Evolutionary conservation across 2,113 vertebrate genomes (phyloP), one percentile per base, ranked within the genome.

Genomic region (Cnemophilus loriae): DNA sequence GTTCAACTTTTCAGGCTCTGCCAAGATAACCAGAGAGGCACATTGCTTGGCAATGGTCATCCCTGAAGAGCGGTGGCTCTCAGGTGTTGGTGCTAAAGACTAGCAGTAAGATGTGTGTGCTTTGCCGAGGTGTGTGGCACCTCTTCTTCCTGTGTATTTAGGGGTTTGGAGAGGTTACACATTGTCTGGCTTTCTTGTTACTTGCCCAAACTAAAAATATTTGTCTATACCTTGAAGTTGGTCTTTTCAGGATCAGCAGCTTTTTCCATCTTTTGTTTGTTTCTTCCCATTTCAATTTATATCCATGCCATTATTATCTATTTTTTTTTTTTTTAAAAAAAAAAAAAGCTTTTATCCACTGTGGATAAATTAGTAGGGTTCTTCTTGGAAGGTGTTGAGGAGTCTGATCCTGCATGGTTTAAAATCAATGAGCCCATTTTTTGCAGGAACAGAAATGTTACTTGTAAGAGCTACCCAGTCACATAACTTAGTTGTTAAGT

Each of bases 41-140:
- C 30, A 49, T 33, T 56, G 37, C 41, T 78, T 3, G 4, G 46
- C 50, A 85, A 30, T 2, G 12, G 49, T 42, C 4, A 1, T 22
- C 3, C 18, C 70, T 50, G 23, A 11, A 39, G 50, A 39, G 65
- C 0, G 0, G 12, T 37, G n/a, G 9, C 11, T 63, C 37, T 59
- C 27, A 39, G 16, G 12, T 64, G 11, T 30, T 0, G 0, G 12
- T 71, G 41, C 47, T 56, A 28, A 47, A 33, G 27, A 41, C 11
- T n/a, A 19, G 27, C 46, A 44, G 35, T 49, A 44, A 50, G 52
- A 53, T 21, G 5, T 15, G 3, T 27, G 59, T 33, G 60, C 35
- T 49, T 78, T 71, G 57, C n/a, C 35, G 44, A 75, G 27, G 18
- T 47, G 39, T 59, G 30, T 7, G 6, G 47, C 46, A 60, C 53